These are phyloP conservation scores for Leptinotarsa lineolata DNA, from an alignment of 1,140 invertebrate genomes.

Conservation along the genomic window DNA sequence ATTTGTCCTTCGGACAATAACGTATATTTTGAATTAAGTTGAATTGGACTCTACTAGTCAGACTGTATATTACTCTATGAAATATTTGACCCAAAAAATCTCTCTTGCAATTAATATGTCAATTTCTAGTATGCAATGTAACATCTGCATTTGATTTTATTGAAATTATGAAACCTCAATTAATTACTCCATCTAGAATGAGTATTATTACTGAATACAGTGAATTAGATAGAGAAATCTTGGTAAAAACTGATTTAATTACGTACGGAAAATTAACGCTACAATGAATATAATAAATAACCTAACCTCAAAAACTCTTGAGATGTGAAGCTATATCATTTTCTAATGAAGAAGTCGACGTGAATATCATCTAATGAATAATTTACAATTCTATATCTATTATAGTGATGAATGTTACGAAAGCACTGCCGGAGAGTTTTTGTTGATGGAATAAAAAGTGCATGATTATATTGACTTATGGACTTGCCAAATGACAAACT, in stretches of 20 bases:
- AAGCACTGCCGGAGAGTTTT: too few relatives aligned
- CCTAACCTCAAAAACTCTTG: constrained; percentile 6
- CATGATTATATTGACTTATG: too few relatives aligned
- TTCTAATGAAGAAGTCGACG: constrained; percentile 4
- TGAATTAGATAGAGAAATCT: constrained; percentile 14
- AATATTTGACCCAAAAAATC: too few relatives aligned
- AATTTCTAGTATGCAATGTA: not conserved
- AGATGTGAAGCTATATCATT: constrained; percentile 8
- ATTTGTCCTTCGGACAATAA: too few relatives aligned
- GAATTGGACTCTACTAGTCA: too few relatives aligned
- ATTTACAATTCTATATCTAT: too few relatives aligned
- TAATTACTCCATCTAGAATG: not conserved
- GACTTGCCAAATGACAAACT: too few relatives aligned
- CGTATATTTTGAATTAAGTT: too few relatives aligned
- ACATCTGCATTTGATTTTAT: not conserved
- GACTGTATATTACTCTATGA: too few relatives aligned
- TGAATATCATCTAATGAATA: not conserved
- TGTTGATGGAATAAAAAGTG: too few relatives aligned
- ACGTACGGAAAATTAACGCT: not conserved
- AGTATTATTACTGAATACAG: not conserved
- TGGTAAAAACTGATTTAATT: not conserved
- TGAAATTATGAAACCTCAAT: not conserved
- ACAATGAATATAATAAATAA: constrained; percentile 5
- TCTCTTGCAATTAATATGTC: too few relatives aligned
- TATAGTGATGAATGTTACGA: too few relatives aligned